A percentile compares a stretch with the other conserved stretches of the same genome.
Evolutionary conservation across 1,140 invertebrate genomes (phyloP).

Genomic region (Muscidifurax raptorellus): DNA sequence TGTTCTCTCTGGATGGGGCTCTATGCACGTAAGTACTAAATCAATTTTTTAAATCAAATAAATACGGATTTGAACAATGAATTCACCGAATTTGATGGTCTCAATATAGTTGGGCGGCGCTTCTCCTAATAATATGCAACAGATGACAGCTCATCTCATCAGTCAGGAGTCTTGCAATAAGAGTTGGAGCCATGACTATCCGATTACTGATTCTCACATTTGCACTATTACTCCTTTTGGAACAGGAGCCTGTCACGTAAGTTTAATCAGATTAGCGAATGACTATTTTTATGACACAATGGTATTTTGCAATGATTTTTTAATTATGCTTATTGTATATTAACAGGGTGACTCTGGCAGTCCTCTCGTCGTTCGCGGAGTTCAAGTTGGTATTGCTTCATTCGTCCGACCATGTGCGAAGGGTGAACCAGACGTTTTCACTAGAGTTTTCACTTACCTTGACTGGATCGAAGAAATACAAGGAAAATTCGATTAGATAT

Average conservation of each 20-base stretch:
- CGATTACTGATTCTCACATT: slow-evolving; percentile 71
- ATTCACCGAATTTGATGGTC: not conserved
- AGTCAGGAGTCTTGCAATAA: slow-evolving; percentile 47
- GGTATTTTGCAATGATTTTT: too few species aligned
- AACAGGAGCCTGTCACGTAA: slow-evolving; percentile 78
- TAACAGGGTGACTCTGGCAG: not conserved
- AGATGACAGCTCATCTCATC: slow-evolving; percentile 53
- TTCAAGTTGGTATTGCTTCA: slow-evolving; percentile 78
- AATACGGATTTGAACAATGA: not conserved
- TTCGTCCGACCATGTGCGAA: slow-evolving; percentile 81
- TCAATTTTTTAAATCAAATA: too few species aligned
- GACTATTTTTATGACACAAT: too few species aligned
- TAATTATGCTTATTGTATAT: too few species aligned
- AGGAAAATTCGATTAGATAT: too few species aligned
- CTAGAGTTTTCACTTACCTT: slow-evolving; percentile 70
- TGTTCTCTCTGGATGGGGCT: slow-evolving; percentile 74
- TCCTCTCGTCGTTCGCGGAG: slow-evolving; percentile 66
- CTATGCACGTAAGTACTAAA: not conserved
- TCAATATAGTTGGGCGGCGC: slow-evolving; percentile 33
- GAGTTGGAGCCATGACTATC: slow-evolving; percentile 2
- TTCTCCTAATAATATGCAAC: slow-evolving; percentile 56
- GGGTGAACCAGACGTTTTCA: slow-evolving; percentile 78
- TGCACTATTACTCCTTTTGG: slow-evolving; percentile 79
- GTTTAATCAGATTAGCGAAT: slow-evolving; percentile 52
- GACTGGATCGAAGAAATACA: slow-evolving; percentile 50